Percentiles rank a stretch among this genome's conserved stretches.
phyloP scores from a whole-genome alignment of 2,888 invertebrate species.

The Dryomyza anilis region DNA sequence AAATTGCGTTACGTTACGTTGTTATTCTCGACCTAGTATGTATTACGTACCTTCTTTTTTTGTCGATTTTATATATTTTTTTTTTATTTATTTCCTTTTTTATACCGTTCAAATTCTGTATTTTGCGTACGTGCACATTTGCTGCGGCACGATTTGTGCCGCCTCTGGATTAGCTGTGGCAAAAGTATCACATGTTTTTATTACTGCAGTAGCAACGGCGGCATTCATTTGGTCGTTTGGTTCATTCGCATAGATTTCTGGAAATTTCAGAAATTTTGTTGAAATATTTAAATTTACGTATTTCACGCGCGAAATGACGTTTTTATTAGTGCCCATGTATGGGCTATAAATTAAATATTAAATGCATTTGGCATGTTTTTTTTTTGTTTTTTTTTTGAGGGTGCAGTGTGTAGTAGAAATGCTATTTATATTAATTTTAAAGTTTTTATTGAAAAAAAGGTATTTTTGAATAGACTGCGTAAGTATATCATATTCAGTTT shows the following conservation, averaged over 20 bases:
- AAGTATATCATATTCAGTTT: too few species aligned
- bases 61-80: not conserved
- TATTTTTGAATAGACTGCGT: too few species aligned
- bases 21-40: too few species aligned
- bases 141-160: slow-evolving; percentile 2
- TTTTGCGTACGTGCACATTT: slow-evolving; percentile 11
- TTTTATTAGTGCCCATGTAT: slow-evolving; percentile 16
- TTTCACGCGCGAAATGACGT: slow-evolving; percentile 15
- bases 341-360: slow-evolving; percentile 16
- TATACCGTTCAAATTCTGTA: not conserved
- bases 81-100: not conserved
- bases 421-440: too few species aligned
- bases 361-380: slow-evolving; percentile 2
- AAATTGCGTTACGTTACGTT: slow-evolving; percentile 19
- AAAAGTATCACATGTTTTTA: slow-evolving; percentile 15
- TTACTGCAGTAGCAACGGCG: not conserved
- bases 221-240: not conserved
- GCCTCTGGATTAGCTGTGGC: slow-evolving; percentile 5
- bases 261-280: slow-evolving; percentile 9
- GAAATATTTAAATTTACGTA: slow-evolving; percentile 18
- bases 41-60: too few species aligned
- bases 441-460: too few species aligned
- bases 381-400: not conserved
- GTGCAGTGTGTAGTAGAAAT: too few species aligned
- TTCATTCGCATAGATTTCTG: not conserved